phyloP scores from a whole-genome alignment of 2,797 vertebrate genomes.

The Danio kyathit region DNA sequence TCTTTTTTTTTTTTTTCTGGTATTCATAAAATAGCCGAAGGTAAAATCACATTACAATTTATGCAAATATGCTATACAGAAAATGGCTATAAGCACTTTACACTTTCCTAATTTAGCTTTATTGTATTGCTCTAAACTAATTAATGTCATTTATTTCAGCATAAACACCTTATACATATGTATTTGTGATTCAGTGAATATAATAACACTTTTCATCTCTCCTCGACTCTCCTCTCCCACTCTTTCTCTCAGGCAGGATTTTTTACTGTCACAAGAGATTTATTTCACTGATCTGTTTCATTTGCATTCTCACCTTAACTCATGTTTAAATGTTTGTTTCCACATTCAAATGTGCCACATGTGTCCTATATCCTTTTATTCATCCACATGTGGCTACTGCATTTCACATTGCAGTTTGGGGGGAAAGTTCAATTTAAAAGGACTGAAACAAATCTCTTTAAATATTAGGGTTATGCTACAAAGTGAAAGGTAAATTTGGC shows the following conservation, averaged over 20 bases:
- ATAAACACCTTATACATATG: constrained; percentile 19
- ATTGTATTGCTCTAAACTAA: constrained; percentile 33
- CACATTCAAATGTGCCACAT: neutral
- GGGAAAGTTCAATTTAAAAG: no score
- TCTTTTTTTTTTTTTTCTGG: neutral
- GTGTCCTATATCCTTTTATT: neutral
- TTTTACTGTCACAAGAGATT: constrained; percentile 9
- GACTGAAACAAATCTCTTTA: no score
- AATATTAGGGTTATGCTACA: no score
- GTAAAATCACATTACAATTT: neutral
- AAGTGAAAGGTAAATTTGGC: no score
- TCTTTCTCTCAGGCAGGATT: constrained; percentile 4
- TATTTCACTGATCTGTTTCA: neutral
- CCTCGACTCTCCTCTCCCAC: neutral
- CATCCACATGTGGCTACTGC: no score
- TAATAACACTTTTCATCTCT: neutral
- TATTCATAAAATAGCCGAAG: neutral
- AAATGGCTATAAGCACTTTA: neutral
- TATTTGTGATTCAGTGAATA: constrained; percentile 19
- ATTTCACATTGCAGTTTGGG: no score
- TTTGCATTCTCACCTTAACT: constrained; percentile 9
- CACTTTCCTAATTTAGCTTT: neutral
- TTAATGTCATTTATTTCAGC: constrained; percentile 1
- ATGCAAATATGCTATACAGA: constrained; percentile 7
- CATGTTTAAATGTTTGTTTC: neutral